These are phyloP conservation scores for Drosophila navojoa DNA, from an alignment of 1,140 invertebrate species.

Conservation along the genomic window DNA sequence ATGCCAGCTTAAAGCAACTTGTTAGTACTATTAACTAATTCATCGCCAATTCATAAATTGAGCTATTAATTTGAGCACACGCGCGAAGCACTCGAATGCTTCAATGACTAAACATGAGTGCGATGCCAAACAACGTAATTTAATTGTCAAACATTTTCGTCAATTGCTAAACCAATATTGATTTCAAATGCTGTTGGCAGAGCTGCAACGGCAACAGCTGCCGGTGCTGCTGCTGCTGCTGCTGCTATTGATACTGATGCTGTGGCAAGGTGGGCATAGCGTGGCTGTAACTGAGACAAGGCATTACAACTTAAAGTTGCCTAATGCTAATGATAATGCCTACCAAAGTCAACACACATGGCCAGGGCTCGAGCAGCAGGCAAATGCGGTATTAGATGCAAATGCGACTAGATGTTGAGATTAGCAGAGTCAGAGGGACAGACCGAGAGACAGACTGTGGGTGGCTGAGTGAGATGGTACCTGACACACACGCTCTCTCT, in stretches of 20 bases:
- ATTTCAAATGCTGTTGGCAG: constrained; percentile 50
- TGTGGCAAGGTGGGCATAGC: constrained; percentile 17
- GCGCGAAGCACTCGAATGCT: constrained; percentile 5
- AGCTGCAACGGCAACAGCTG: constrained; percentile 8
- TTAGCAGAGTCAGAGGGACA: constrained; percentile 5
- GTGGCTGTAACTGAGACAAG: constrained; percentile 21
- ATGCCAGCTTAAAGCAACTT: too few relatives aligned
- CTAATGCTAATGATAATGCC: constrained; percentile 79
- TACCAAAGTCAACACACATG: constrained; percentile 72
- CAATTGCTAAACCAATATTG: constrained; percentile 61
- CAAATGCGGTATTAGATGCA: constrained; percentile 54
- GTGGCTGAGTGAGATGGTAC: background rate
- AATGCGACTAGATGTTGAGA: constrained; percentile 30
- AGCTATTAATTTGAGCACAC: constrained; percentile 12
- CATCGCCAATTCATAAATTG: background rate
- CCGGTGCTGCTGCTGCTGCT: constrained; percentile 7
- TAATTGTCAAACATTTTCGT: constrained; percentile 65
- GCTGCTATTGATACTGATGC: background rate
- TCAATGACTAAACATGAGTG: constrained; percentile 5
- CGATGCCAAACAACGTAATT: constrained; percentile 47
- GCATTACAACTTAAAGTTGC: constrained; percentile 67
- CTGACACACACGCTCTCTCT: too few relatives aligned
- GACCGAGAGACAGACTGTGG: constrained; percentile 6
- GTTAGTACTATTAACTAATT: background rate
- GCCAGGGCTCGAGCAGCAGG: constrained; percentile 15